phyloP scores from a whole-genome alignment of 2,797 vertebrate species.

The Meda fulgida region DNA sequence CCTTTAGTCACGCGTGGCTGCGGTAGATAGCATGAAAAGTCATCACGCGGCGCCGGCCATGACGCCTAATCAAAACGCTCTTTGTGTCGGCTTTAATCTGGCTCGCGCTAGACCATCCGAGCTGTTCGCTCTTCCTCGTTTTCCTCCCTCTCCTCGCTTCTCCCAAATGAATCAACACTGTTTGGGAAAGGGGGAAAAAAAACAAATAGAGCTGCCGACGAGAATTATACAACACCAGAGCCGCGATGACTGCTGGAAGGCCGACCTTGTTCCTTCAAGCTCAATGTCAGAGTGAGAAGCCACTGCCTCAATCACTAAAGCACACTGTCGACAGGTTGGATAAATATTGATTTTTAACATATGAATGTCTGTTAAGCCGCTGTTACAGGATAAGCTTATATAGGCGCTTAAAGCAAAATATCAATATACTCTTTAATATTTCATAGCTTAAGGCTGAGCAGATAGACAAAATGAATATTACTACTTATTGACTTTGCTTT shows the following conservation, averaged over 20 bases:
- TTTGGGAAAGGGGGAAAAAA: slow-evolving; percentile 53
- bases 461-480: not conserved
- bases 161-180: slow-evolving; percentile 62
- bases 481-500: too few species aligned
- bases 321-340: slow-evolving; percentile 48
- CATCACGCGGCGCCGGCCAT: slow-evolving; percentile 31
- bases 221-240: slow-evolving; percentile 65
- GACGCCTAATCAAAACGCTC: slow-evolving; percentile 56
- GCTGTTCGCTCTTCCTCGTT: slow-evolving; percentile 37
- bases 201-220: slow-evolving; percentile 54
- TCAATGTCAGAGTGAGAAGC: slow-evolving; percentile 62
- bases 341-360: slow-evolving; percentile 57
- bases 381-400: slow-evolving; percentile 43
- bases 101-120: slow-evolving; percentile 37
- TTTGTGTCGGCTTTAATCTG: slow-evolving; percentile 58
- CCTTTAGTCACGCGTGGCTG: slow-evolving; percentile 50
- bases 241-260: slow-evolving; percentile 63
- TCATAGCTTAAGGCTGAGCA: not conserved
- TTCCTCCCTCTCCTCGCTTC: slow-evolving; percentile 42
- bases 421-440: slow-evolving; percentile 25
- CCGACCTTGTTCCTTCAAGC: slow-evolving; percentile 66
- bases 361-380: slow-evolving; percentile 64
- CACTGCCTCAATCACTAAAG: slow-evolving; percentile 51
- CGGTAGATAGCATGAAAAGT: slow-evolving; percentile 43
- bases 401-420: slow-evolving; percentile 21